phyloP scores from a whole-genome alignment of 2,797 vertebrate genomes.

The Protosalanx chinensis region DNA sequence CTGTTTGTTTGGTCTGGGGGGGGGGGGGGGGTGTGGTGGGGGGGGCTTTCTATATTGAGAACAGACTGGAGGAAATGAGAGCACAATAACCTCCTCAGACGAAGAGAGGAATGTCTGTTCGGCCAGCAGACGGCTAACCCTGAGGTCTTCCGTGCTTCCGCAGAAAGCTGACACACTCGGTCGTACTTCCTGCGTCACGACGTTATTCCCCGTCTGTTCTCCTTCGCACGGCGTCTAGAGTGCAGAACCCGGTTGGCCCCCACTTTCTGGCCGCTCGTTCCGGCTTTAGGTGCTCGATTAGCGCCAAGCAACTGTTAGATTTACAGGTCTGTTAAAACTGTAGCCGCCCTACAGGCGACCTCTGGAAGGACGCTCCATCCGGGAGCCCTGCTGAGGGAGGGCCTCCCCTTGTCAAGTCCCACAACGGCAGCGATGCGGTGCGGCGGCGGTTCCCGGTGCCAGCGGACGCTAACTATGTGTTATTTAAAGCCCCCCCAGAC shows the following conservation, averaged over 20 bases:
- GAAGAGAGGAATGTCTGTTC: conserved; percentile 7
- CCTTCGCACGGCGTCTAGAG: neutral
- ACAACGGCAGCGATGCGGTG: neutral
- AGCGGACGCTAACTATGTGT: conserved; percentile 33
- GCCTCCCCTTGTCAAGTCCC: neutral
- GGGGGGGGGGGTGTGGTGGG: conserved; percentile 13
- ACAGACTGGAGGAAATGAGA: conserved; percentile 32
- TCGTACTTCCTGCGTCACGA: neutral
- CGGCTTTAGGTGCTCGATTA: neutral
- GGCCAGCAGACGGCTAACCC: neutral
- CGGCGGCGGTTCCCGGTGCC: conserved; percentile 6
- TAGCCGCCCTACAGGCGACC: neutral
- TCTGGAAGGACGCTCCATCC: neutral
- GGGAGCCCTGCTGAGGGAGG: neutral
- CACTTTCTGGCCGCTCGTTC: neutral
- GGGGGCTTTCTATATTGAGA: conserved; percentile 23
- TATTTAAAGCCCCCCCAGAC: conserved; percentile 25
- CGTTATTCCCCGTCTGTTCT: neutral
- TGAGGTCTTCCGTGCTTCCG: neutral
- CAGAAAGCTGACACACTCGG: neutral
- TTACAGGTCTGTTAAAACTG: conserved; percentile 2
- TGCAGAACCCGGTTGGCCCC: neutral
- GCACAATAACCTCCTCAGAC: conserved; percentile 24
- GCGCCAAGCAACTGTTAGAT: neutral
- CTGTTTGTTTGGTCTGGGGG: conserved; percentile 39